Percentiles rank a stretch among this genome's conserved stretches.
phyloP scores from a whole-genome alignment of 2,113 vertebrate species.

The Calonectris borealis region DNA sequence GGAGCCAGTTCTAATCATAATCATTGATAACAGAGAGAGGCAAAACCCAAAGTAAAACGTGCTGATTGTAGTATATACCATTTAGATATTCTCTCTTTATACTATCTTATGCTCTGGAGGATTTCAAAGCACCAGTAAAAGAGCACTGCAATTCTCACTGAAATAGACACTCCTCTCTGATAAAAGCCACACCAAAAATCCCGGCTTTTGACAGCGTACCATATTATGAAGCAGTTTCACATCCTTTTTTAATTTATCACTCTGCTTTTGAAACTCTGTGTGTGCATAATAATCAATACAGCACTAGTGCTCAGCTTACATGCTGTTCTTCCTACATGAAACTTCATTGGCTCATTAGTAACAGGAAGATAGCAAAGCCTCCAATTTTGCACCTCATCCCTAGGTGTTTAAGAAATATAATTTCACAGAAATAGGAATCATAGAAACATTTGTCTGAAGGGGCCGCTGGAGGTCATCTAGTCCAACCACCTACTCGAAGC shows the following conservation, averaged over 20 bases:
- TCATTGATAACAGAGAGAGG: neutral
- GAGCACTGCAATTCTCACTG: neutral
- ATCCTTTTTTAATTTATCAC: neutral
- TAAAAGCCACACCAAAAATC: neutral
- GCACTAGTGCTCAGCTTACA: neutral
- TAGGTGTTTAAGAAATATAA: neutral
- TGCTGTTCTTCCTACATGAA: neutral
- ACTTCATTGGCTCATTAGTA: neutral
- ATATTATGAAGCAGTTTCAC: neutral
- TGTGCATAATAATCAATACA: neutral
- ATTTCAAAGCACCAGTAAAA: neutral
- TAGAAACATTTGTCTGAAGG: neutral
- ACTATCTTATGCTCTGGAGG: neutral
- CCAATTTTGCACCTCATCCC: neutral
- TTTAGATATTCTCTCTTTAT: neutral
- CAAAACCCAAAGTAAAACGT: neutral
- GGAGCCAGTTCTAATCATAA: neutral
- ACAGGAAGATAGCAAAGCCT: neutral
- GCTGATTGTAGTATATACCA: neutral
- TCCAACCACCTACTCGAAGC: neutral
- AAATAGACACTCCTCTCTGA: neutral
- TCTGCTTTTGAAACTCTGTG: neutral
- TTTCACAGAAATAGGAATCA: neutral
- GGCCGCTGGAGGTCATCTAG: neutral
- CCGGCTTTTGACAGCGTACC: neutral